Base-by-base conservation (phyloP, 2,797 vertebrate species). In the Triplophysa yarkandensis region DNA sequence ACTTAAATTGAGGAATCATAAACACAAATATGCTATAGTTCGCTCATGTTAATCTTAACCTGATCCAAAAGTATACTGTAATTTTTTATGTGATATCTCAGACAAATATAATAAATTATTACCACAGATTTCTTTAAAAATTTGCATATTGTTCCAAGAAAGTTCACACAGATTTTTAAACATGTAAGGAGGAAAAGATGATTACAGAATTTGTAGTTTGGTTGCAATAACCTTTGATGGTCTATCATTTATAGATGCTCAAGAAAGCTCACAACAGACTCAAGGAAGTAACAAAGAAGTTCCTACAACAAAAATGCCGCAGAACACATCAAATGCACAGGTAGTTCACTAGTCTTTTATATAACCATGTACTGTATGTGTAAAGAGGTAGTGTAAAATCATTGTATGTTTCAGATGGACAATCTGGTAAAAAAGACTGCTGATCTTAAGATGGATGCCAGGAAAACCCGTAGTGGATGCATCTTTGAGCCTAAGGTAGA, bases 391-490 rank as follows among this genome's bases (percentile, higher is more conserved):
- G 27, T 70, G 57, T 68, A 74, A 58, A 46, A 79, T 79, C 52
- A 64, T 30, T 60, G 7, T 34, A 62, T 62, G 34, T 43, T 74
- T 73, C 58, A 93, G 90, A 78, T 82, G 78, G 85, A 89, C 65
- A 85, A 85, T 27, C 80, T 92, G 81, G 89, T 91, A 74, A 87
- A 36, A 73, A 89, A 87, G 82, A 92, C 92, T 0, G 90, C 90
- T 64, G 84, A 91, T 66, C 83, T 91, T 75, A 84, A 89, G 44
- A 23, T 92, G 74, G 82, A 85, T 6, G 80, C 87, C 81, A 92
- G 90, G 85, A 95, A 88, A 88, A 95, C 94, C 74, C 92, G 95
- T 80, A 96, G 95, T 74, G 94, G 95, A 34, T 92, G 87, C 71
- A 78, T 91, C 64, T 90, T 87, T 63, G 79, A 30, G 28, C 77